Percentiles rank a stretch among this genome's conserved stretches.
Evolutionary conservation across 2,113 vertebrate genomes (phyloP).

Genomic region (Trochalopteron elliotii): DNA sequence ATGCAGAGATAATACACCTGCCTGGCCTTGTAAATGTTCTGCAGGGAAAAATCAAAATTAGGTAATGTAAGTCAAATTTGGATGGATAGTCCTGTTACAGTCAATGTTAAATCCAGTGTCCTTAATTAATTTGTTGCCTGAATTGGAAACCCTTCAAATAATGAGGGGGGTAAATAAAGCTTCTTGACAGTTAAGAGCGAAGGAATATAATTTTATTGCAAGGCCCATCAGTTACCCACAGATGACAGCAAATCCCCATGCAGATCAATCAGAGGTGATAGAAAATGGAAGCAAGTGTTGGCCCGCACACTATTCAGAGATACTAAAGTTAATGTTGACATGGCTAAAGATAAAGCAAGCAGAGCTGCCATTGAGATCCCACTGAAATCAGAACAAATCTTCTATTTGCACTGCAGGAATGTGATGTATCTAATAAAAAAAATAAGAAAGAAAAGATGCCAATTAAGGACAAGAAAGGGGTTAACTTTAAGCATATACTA

Average conservation of each 20-base stretch:
- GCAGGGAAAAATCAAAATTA: conserved; percentile 44
- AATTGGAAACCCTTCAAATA: conserved; percentile 47
- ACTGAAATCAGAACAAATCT: not conserved
- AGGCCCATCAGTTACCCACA: conserved; percentile 25
- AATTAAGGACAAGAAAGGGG: not conserved
- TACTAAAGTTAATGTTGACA: not conserved
- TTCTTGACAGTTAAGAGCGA: conserved; percentile 12
- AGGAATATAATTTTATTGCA: conserved; percentile 14
- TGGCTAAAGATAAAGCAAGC: not conserved
- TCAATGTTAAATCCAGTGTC: conserved; percentile 30
- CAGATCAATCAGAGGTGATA: not conserved
- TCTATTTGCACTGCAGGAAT: not conserved
- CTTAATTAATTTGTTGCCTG: conserved; percentile 59
- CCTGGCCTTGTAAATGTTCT: conserved; percentile 46
- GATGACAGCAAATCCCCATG: not conserved
- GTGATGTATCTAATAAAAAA: not conserved
- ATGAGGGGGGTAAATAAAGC: not conserved
- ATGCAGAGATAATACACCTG: conserved; percentile 32
- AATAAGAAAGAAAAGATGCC: not conserved
- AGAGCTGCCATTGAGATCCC: not conserved
- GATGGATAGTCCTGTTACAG: conserved; percentile 36
- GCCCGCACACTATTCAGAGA: conserved; percentile 10
- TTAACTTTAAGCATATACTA: not conserved
- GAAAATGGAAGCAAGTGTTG: conserved; percentile 28
- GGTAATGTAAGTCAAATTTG: conserved; percentile 41